Conservation (phyloP, 2,797 vertebrate species). For the Lycodopsis pacificus region DNA sequence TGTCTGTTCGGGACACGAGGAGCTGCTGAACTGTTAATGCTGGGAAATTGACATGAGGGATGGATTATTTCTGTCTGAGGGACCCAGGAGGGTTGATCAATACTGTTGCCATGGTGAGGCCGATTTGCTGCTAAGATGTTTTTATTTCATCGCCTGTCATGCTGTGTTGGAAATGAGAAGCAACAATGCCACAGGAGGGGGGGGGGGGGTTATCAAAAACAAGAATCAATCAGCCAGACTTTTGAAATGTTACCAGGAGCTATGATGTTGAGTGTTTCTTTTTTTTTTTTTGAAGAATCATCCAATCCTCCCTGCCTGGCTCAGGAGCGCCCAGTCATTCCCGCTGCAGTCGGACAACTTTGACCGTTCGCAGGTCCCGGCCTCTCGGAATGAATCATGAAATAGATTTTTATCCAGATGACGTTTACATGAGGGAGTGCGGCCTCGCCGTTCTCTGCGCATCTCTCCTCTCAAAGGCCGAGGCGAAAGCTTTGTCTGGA, state of each 20-base stretch:
- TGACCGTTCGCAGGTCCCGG: conserved; percentile 60
- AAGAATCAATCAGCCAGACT: conserved; percentile 74
- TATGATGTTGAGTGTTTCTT: conserved; percentile 6
- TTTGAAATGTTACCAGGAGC: conserved; percentile 60
- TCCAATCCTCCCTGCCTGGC: conserved; percentile 4
- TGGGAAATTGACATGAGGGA: conserved; percentile 77
- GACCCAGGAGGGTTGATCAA: conserved; percentile 79
- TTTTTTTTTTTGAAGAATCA: conserved; percentile 34
- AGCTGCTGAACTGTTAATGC: conserved; percentile 78
- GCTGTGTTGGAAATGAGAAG: conserved; percentile 76
- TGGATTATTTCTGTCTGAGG: conserved; percentile 71
- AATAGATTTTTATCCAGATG: conserved; percentile 75
- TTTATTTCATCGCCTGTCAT: conserved; percentile 78
- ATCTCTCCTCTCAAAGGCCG: conserved; percentile 50
- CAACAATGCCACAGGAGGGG: conserved; percentile 64
- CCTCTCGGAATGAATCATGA: conserved; percentile 67
- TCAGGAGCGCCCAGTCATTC: conserved; percentile 1
- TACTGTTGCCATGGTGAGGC: conserved; percentile 83
- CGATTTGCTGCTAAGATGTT: conserved; percentile 80
- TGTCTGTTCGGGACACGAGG: conserved; percentile 72
- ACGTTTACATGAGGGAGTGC: conserved; percentile 74
- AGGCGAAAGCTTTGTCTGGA: conserved; percentile 66
- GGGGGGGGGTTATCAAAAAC: background rate
- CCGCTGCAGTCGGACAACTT: conserved; percentile 24
- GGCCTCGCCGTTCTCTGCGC: conserved; percentile 43